These are phyloP conservation scores for Adelosebastes latens DNA, from an alignment of 2,797 vertebrate genomes.

Conservation along the genomic window DNA sequence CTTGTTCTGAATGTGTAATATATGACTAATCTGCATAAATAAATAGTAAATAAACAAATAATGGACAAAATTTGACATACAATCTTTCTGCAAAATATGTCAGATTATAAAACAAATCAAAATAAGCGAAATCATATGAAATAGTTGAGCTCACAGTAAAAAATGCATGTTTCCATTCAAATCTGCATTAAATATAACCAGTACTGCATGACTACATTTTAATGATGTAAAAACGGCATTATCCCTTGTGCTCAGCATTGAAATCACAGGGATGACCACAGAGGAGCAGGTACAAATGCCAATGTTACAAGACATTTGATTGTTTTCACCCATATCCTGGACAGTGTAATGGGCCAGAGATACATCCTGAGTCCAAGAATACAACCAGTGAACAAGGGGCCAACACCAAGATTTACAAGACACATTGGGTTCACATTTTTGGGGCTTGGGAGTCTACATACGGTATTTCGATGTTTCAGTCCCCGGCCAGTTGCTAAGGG, in stretches of 20 bases:
- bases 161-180: neutral
- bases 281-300: constrained; percentile 32
- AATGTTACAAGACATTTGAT: constrained; percentile 58
- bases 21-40: neutral
- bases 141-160: neutral
- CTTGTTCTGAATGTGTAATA: neutral
- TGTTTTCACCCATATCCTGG: constrained; percentile 54
- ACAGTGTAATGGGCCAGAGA: constrained; percentile 50
- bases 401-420: constrained; percentile 71
- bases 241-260: neutral
- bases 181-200: neutral
- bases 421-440: constrained; percentile 66
- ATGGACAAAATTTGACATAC: neutral
- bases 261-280: constrained; percentile 50
- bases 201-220: neutral
- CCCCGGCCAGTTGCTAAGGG: constrained; percentile 77
- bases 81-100: neutral
- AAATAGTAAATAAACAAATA: neutral
- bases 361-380: constrained; percentile 48
- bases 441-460: constrained; percentile 49
- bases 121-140: neutral
- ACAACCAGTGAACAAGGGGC: constrained; percentile 65
- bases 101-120: neutral
- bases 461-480: constrained; percentile 59
- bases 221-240: neutral